Conservation (phyloP, 2,888 invertebrate species). For the Metacarcinus magister region DNA sequence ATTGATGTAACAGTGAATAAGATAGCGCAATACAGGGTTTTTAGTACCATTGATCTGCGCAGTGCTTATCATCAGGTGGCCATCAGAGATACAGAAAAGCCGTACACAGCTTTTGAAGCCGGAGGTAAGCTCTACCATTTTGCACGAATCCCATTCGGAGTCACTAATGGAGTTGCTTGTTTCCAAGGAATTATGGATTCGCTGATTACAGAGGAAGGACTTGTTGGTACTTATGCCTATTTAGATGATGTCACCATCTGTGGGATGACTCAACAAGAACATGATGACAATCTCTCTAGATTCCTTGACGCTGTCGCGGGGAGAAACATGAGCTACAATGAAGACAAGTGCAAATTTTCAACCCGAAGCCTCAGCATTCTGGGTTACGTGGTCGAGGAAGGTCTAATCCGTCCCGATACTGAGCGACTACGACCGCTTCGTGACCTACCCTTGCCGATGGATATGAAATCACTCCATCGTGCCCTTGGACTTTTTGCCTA, state of each 20-base stretch:
- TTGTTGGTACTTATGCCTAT: slow-evolving; percentile 64
- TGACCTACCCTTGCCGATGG: not conserved
- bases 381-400: not conserved
- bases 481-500: slow-evolving; percentile 59
- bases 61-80: slow-evolving; percentile 66
- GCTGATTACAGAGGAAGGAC: slow-evolving; percentile 55
- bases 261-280: slow-evolving; percentile 40
- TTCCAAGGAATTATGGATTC: slow-evolving; percentile 61
- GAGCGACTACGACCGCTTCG: not conserved
- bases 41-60: too few species aligned
- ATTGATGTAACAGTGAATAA: too few species aligned
- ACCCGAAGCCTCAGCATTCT: too few species aligned
- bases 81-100: slow-evolving; percentile 30
- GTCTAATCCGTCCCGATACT: slow-evolving; percentile 61
- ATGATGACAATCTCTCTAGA: slow-evolving; percentile 59
- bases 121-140: not conserved
- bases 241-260: slow-evolving; percentile 66
- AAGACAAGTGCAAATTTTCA: slow-evolving; percentile 60
- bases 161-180: not conserved
- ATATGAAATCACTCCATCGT: not conserved
- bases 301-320: slow-evolving; percentile 51
- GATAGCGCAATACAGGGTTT: too few species aligned
- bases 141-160: slow-evolving; percentile 60
- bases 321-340: slow-evolving; percentile 64
- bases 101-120: not conserved